phyloP scores from a whole-genome alignment of 2,888 invertebrate species.

The Drosophila sordidula region DNA sequence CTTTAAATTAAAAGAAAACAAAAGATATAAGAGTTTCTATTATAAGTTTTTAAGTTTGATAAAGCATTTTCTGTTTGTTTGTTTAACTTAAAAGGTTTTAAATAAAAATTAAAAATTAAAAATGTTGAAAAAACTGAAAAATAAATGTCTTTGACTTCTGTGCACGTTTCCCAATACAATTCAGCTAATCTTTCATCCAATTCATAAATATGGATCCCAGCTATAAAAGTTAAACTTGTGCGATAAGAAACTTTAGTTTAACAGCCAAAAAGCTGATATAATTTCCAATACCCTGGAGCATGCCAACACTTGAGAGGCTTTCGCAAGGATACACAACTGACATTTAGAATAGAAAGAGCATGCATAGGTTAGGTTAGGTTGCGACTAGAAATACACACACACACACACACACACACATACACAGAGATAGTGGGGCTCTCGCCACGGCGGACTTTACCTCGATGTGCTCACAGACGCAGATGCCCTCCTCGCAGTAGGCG shows the following conservation, averaged over 20 bases:
- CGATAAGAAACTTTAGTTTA: not conserved
- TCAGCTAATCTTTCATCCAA: no score
- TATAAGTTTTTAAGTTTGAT: no score
- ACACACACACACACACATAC: conserved; percentile 6
- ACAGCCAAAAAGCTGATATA: not conserved
- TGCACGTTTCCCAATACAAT: no score
- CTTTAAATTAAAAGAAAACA: no score
- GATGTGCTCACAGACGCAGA: conserved; percentile 85
- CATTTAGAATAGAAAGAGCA: conserved; percentile 36
- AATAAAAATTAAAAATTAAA: no score
- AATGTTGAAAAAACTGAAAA: no score
- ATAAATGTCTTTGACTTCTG: no score
- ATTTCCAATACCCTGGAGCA: conserved; percentile 8
- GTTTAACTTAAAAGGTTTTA: no score
- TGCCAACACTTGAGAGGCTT: conserved; percentile 13
- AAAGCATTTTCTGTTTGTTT: no score
- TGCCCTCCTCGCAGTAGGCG: conserved; percentile 85
- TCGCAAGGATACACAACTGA: conserved; percentile 5
- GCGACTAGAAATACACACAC: conserved; percentile 9
- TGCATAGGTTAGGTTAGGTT: conserved; percentile 35
- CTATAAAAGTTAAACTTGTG: no score
- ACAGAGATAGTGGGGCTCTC: not conserved
- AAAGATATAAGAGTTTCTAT: no score
- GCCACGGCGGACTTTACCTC: conserved; percentile 81
- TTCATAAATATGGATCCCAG: no score